phyloP scores from a whole-genome alignment of 2,113 vertebrate species.

The Notothenia rossii region DNA sequence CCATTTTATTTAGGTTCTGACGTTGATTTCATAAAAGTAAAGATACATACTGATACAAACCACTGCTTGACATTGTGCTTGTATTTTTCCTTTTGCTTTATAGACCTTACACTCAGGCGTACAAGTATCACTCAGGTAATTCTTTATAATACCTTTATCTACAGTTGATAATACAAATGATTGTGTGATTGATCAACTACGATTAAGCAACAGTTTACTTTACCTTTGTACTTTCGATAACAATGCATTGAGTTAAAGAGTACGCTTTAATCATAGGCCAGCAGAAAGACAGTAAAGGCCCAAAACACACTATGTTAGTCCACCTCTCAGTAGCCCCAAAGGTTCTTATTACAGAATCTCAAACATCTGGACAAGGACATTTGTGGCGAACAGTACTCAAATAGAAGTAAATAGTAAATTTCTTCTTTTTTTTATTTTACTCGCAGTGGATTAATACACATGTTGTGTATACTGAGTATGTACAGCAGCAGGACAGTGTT shows the following conservation, averaged over 20 bases:
- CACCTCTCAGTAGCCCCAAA: neutral
- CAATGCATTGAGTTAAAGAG: neutral
- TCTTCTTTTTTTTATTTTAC: neutral
- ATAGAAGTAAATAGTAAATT: neutral
- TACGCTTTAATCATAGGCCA: neutral
- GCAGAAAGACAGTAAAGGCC: too few species aligned
- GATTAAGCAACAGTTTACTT: neutral
- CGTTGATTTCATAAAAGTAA: neutral
- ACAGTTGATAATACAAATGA: neutral
- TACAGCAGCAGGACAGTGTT: neutral
- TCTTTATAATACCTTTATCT: neutral
- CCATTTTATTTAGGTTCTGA: neutral
- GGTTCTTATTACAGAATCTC: neutral
- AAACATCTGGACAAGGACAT: neutral
- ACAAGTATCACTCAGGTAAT: constrained; percentile 70
- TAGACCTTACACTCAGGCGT: constrained; percentile 72
- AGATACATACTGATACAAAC: neutral
- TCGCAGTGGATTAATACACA: neutral
- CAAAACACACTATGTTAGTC: too few species aligned
- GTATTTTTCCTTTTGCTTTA: constrained; percentile 28
- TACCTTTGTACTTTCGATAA: neutral
- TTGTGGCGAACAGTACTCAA: neutral
- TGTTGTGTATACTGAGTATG: neutral
- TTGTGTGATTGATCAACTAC: neutral
- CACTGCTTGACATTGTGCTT: neutral